Conservation (phyloP, 2,797 vertebrate genomes). For the Spatula clypeata region DNA sequence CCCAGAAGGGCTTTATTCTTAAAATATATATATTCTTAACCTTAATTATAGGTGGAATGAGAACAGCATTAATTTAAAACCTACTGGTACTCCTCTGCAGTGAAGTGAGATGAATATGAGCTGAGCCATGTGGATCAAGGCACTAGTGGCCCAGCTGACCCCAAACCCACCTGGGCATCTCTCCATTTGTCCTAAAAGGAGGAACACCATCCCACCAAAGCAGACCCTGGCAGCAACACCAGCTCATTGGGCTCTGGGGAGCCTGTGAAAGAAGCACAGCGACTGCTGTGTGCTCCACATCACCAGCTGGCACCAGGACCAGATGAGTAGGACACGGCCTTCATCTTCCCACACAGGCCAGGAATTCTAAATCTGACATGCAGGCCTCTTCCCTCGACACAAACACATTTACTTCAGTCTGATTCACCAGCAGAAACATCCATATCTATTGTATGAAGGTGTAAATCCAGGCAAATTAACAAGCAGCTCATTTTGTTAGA, state of each 20-base stretch:
- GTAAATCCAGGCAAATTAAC: slow-evolving; percentile 6
- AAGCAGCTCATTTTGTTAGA: not conserved
- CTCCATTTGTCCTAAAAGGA: not conserved
- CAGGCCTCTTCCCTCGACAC: not conserved
- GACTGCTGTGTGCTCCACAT: rapidly evolving
- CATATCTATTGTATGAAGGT: not conserved
- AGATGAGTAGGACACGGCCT: rapidly evolving
- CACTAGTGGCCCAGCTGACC: rapidly evolving
- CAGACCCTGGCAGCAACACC: not conserved
- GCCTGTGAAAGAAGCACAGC: not conserved
- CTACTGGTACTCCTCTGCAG: not conserved
- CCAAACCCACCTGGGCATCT: rapidly evolving
- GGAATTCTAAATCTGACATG: not conserved
- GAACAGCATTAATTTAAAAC: not conserved
- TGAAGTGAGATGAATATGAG: rapidly evolving
- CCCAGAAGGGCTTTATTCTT: not conserved
- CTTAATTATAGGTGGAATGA: not conserved
- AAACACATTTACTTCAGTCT: not conserved
- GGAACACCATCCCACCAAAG: not conserved
- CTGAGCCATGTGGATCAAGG: not conserved
- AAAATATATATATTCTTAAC: no score
- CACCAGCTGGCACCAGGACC: rapidly evolving
- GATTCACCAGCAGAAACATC: not conserved
- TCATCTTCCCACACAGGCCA: rapidly evolving
- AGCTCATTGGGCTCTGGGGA: not conserved